Evolutionary conservation across 2,797 vertebrate genomes (phyloP).

Genomic region (Takifugu ocellatus): DNA sequence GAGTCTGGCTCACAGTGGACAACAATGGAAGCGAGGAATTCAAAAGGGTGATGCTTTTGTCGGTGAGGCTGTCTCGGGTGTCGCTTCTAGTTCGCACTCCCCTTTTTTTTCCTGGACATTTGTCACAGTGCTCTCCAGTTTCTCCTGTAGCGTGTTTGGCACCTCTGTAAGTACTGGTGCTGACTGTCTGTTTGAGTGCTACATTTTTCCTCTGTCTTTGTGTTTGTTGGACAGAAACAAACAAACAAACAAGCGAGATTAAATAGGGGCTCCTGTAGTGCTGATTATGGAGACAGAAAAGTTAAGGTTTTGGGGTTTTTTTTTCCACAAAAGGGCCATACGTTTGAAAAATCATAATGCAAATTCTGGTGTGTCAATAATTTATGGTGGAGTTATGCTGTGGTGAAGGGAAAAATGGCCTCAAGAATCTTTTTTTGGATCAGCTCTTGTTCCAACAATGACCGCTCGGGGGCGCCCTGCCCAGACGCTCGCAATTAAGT

Average conservation of each 20-base stretch:
- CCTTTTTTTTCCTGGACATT: constrained; percentile 15
- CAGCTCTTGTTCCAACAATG: constrained; percentile 18
- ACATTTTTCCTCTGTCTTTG: too few relatives aligned
- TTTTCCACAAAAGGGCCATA: constrained; percentile 18
- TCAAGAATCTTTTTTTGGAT: constrained; percentile 15
- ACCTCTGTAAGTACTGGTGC: background rate
- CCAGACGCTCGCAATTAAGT: constrained; percentile 37
- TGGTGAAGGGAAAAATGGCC: constrained; percentile 33
- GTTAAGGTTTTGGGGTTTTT: background rate
- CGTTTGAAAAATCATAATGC: constrained; percentile 28
- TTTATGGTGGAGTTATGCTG: constrained; percentile 45
- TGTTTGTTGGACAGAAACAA: too few relatives aligned
- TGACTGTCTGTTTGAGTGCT: too few relatives aligned
- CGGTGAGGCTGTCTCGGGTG: constrained; percentile 30
- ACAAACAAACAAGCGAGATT: too few relatives aligned
- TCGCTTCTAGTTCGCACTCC: constrained; percentile 26
- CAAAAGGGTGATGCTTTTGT: constrained; percentile 51
- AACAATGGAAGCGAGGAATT: constrained; percentile 62
- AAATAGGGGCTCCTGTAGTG: too few relatives aligned
- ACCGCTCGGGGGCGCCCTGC: constrained; percentile 62
- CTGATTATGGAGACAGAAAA: background rate
- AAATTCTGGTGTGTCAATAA: constrained; percentile 49
- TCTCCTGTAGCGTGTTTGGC: background rate
- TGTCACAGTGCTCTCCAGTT: background rate
- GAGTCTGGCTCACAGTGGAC: constrained; percentile 60